A percentile compares a stretch with the other conserved stretches of the same genome.
Conservation (phyloP, 2,888 invertebrate genomes). For the Pheosia gnoma region DNA sequence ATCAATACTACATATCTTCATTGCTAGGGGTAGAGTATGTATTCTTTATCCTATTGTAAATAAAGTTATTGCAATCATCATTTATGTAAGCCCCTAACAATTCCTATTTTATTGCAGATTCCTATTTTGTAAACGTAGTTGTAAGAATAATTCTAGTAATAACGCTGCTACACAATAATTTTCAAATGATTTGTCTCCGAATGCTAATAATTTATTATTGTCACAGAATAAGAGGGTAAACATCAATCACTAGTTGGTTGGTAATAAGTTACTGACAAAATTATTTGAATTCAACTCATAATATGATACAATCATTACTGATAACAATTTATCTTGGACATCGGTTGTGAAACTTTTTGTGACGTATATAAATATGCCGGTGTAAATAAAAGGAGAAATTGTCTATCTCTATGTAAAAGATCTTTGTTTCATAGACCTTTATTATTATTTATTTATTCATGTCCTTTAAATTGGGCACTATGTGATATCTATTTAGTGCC, state of each 20-base stretch:
- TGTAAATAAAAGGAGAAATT: slow-evolving; percentile 28
- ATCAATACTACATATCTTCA: slow-evolving; percentile 51
- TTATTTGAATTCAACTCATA: slow-evolving; percentile 25
- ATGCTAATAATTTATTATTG: slow-evolving; percentile 60
- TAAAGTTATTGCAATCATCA: slow-evolving; percentile 24
- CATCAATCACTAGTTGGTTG: slow-evolving; percentile 33
- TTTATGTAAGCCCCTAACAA: slow-evolving; percentile 27
- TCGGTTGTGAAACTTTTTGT: slow-evolving; percentile 50
- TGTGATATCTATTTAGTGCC: slow-evolving; percentile 57
- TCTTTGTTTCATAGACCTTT: slow-evolving; percentile 35
- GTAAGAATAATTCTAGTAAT: slow-evolving; percentile 67
- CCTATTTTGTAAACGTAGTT: slow-evolving; percentile 77
- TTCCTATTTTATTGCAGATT: slow-evolving; percentile 77
- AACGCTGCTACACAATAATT: slow-evolving; percentile 44
- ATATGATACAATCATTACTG: slow-evolving; percentile 37
- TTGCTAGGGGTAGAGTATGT: slow-evolving; percentile 23
- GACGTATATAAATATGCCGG: slow-evolving; percentile 23
- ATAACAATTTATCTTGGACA: slow-evolving; percentile 33
- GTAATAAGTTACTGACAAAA: slow-evolving; percentile 38
- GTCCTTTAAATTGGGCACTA: slow-evolving; percentile 45
- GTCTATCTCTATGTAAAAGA: slow-evolving; percentile 31
- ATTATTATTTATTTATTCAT: slow-evolving; percentile 36
- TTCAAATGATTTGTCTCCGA: slow-evolving; percentile 54
- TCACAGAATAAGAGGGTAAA: slow-evolving; percentile 59
- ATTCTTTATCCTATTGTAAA: slow-evolving; percentile 10